Evolutionary conservation across 2,888 invertebrate genomes (phyloP), one percentile per base, ranked within the genome.

Genomic region (Trichopoda pennipes): DNA sequence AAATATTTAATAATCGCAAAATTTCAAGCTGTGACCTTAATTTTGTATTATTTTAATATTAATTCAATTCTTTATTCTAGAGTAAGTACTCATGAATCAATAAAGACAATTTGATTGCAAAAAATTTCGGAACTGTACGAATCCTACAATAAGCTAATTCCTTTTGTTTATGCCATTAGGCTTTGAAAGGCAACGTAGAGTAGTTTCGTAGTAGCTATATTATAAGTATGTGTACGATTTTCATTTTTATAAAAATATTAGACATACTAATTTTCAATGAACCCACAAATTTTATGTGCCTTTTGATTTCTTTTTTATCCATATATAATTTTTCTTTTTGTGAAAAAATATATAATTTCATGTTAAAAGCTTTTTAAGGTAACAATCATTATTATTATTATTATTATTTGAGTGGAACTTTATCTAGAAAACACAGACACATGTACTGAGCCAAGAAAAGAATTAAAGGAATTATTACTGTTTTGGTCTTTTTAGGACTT

Each of bases 311-410:
- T 44, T 21, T 38, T 1, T 44, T 21, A 28, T 1, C 23, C 60
- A 53, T 51, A 51, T 14, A 47, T 70, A n/a, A n/a, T n/a, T n/a
- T 70, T 32, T 10, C 55, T n/a, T 64, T 19, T 12, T 42, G 47
- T 21, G 28, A 10, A 55, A 19, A 19, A 60, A 69, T 55, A 44
- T 28, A 38, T 64, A 68, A 55, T 75, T 70, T 76, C 16, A 68
- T 47, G 47, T 69, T 73, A 77, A 81, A 77, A 77, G 81, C 81
- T 73, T 81, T 81, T 81, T 81, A 77, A 77, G 81, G 81, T 81
- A 81, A 77, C 77, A 73, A 81, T 73, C 69, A 58, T 64, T 58
- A 73, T 72, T 68, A 66, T 38, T 38, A 38, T 69, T 63, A 69
- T 49, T 38, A 38, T 69, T 68, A 73, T 55, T 53, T 73, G 74